A percentile compares a stretch with the other conserved stretches of the same genome.
These are phyloP conservation scores for Heterodera carotae DNA, from an alignment of 1,140 invertebrate species.

Conservation along the genomic window DNA sequence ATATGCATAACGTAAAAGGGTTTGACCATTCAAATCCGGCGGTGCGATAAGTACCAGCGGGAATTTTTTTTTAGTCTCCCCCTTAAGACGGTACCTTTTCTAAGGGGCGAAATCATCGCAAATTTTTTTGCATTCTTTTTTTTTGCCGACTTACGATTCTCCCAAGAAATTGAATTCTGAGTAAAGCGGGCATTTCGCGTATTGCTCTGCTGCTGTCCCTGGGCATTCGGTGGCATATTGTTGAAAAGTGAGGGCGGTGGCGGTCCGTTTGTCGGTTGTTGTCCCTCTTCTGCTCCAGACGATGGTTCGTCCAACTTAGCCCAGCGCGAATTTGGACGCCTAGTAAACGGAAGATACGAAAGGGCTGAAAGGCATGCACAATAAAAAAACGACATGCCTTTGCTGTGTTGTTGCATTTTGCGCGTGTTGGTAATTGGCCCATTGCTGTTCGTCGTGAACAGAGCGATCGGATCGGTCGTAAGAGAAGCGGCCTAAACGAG, in stretches of 20 bases:
- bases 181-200: neutral
- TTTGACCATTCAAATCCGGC: too few species aligned
- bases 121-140: too few species aligned
- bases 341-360: too few species aligned
- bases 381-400: too few species aligned
- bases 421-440: slow-evolving; percentile 40
- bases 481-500: slow-evolving; percentile 49
- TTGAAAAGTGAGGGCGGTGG: slow-evolving; percentile 8
- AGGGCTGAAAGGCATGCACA: neutral
- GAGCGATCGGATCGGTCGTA: slow-evolving; percentile 48
- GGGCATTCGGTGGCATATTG: neutral
- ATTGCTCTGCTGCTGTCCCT: neutral
- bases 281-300: neutral
- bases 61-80: too few species aligned
- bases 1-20: neutral
- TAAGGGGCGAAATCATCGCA: too few species aligned
- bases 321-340: slow-evolving; percentile 39
- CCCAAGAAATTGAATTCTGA: slow-evolving; percentile 10
- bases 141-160: neutral
- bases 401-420: slow-evolving; percentile 1
- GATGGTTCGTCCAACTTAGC: slow-evolving; percentile 35
- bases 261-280: neutral
- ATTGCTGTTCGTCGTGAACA: slow-evolving; percentile 56
- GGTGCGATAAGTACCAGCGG: too few species aligned
- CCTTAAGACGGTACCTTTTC: too few species aligned